Conservation (phyloP, 2,797 vertebrate genomes). For the Poecilia picta region DNA sequence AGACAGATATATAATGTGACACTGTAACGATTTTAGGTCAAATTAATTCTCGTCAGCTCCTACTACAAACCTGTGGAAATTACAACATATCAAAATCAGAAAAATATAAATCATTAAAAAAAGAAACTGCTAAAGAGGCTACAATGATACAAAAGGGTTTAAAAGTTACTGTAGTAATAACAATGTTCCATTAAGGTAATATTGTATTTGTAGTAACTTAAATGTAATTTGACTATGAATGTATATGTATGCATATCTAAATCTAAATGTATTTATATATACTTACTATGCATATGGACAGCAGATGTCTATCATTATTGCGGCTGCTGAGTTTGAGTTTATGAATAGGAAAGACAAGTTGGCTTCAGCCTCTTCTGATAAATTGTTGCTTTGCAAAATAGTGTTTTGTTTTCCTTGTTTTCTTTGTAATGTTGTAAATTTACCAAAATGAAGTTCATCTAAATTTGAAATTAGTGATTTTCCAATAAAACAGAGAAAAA, state of each 20-base stretch:
- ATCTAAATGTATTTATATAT: too few species aligned
- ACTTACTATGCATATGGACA: too few species aligned
- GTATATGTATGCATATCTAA: too few species aligned
- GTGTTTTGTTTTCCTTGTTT: too few species aligned
- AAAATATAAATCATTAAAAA: not conserved
- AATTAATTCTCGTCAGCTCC: not conserved
- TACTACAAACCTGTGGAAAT: not conserved
- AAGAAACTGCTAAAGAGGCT: slow-evolving; percentile 14
- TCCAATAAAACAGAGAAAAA: not conserved
- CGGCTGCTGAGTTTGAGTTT: too few species aligned
- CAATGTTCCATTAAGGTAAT: not conserved
- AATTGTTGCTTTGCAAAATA: too few species aligned
- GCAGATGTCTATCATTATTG: too few species aligned
- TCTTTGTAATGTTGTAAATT: too few species aligned
- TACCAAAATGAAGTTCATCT: too few species aligned
- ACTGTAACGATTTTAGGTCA: not conserved
- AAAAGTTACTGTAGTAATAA: not conserved
- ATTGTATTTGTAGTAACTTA: not conserved
- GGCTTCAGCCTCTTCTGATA: too few species aligned
- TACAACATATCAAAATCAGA: not conserved
- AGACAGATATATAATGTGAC: not conserved
- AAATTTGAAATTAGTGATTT: not conserved
- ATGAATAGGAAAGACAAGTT: too few species aligned
- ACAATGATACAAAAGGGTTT: slow-evolving; percentile 4
- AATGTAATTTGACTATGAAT: too few species aligned